Base-by-base conservation (phyloP, 2,888 invertebrate genomes). In the Carpatolechia fugitivella region DNA sequence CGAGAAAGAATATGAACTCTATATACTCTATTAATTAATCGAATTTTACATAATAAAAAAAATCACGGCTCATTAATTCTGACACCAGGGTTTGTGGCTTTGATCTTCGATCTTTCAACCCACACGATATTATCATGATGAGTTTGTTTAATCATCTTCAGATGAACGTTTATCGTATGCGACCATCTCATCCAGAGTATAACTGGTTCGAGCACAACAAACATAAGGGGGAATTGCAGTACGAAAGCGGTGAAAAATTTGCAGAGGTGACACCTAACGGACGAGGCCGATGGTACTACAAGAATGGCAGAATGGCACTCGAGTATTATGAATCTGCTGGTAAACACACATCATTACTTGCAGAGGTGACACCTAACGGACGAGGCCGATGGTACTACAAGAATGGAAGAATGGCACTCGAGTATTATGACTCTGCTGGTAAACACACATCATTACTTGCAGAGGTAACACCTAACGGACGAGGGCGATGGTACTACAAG, bases 111-210 rank as follows among this genome's bases (percentile, higher is more conserved):
- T n/a, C n/a, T n/a, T n/a, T n/a, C n/a, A n/a, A n/a, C n/a, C n/a
- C n/a, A n/a, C n/a, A n/a, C n/a, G 24, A 24, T 4, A 24, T 24
- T 24, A 4, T 24, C 1, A 36, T 14, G n/a, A 14, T n/a, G 7
- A 11, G 10, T 40, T 10, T 29, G 11, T 29, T 29, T 1, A 13
- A 29, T 1, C 55, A 61, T 13, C n/a, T n/a, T n/a, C 61, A 84
- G 85, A 71, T 80, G 64, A 76, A 81, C 56, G 60, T 82, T 38
- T 84, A 81, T 55, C 78, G 72, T 62, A 84, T 82, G 80, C 16
- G 64, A 8, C 78, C 80, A n/a, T 60, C 65, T 0, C 57, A 63
- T 13, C 59, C 66, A 1, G 55, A 73, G 36, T 62, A 56, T 31
- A 65, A 77, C 56, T 85, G 85, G 85, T 82, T 82, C 50, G 56